Base-by-base conservation (phyloP, 2,113 vertebrate species). In the Syrrhaptes paradoxus region DNA sequence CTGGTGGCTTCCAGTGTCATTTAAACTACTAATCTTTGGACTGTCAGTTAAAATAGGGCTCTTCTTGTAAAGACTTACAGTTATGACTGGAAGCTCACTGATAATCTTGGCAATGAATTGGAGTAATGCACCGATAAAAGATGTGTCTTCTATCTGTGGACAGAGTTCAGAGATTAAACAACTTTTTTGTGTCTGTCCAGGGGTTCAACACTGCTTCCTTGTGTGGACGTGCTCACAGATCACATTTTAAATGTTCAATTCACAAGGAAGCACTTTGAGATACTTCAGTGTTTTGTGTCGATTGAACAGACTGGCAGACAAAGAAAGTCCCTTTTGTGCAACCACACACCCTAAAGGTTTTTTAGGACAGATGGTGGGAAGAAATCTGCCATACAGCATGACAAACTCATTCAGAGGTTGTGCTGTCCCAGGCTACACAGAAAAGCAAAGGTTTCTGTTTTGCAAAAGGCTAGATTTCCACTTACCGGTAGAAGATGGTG, bases 11-110 rank as follows among this genome's bases (percentile, higher is more conserved):
- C 49, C 17, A 71, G 5, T 57, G 34, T 38, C 15, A 93, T 95
- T 90, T 93, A 38, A 89, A 85, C 74, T 54, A 28, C 20, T 96
- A 85, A 91, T 93, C 91, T 94, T 93, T 96, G 87, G 70, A 93
- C 90, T 75, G 45, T 57, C 29, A 70, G 16, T 80, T 96, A 68
- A 76, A 61, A 57, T 62, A 77, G 8, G 17, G 28, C 17, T 59
- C 48, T 85, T 45, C 28, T 49, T 62, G 58, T 52, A 74, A 83
- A 83, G 36, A 66, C 46, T 70, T 68, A 67, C 41, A 63, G 24
- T 66, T 55, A 17, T 88, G 26, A 62, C 59, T 43, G 46, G 65
- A 86, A 90, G 86, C 21, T 57, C n/a, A 16, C 52, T 72, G 87
- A 52, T 90, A 94, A 92, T 77, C 74, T 85, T 57, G 32, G 13